A percentile compares a stretch with the other conserved stretches of the same genome.
Conservation (phyloP, 2,888 invertebrate genomes). For the Idaea straminata region DNA sequence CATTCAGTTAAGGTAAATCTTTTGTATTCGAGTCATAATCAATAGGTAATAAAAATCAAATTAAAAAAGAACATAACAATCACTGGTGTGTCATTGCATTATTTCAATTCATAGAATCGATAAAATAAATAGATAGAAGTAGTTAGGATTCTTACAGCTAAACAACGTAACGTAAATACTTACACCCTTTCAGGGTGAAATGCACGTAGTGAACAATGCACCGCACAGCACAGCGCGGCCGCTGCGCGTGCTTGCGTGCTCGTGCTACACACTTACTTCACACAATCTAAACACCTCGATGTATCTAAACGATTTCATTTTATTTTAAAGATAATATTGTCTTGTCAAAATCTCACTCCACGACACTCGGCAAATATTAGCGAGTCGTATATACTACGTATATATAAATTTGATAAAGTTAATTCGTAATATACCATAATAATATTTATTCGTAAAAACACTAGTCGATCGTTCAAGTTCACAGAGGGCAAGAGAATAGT, state of each 20-base stretch:
- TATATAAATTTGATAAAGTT: slow-evolving; percentile 80
- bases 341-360: slow-evolving; percentile 78
- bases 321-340: slow-evolving; percentile 76
- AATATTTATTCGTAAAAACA: slow-evolving; percentile 69
- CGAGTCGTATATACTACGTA: slow-evolving; percentile 75
- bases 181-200: slow-evolving; percentile 27
- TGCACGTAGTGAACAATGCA: slow-evolving; percentile 23
- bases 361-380: slow-evolving; percentile 73
- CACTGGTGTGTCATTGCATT: slow-evolving; percentile 30
- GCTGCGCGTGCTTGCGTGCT: slow-evolving; percentile 11
- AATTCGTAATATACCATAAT: slow-evolving; percentile 71
- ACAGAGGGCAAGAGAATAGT: slow-evolving; percentile 47
- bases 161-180: slow-evolving; percentile 14
- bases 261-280: slow-evolving; percentile 38
- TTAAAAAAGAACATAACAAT: slow-evolving; percentile 21
- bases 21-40: not conserved
- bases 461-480: slow-evolving; percentile 55
- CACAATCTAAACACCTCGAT: slow-evolving; percentile 51
- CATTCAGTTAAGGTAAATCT: slow-evolving; percentile 37
- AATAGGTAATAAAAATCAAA: not conserved
- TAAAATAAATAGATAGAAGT: slow-evolving; percentile 21
- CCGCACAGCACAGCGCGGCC: slow-evolving; percentile 8
- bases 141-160: slow-evolving; percentile 25
- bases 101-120: slow-evolving; percentile 35
- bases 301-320: slow-evolving; percentile 56